Conservation (phyloP, 2,797 vertebrate genomes). For the Megalops cyprinoides region DNA sequence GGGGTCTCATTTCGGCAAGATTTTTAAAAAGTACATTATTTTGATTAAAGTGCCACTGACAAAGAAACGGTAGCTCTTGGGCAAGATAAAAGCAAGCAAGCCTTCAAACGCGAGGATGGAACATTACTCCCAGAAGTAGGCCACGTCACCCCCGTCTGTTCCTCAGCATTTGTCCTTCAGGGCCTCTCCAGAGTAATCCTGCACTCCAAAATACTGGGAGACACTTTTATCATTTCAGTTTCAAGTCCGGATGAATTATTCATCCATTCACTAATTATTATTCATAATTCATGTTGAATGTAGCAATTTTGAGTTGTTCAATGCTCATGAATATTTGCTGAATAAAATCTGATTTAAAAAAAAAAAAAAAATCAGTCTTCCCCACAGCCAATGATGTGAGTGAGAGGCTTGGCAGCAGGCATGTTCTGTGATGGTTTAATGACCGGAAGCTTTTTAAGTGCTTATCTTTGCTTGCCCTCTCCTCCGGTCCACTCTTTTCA, state of each 20-base stretch:
- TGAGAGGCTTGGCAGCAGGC: not conserved
- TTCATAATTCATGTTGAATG: slow-evolving; percentile 4
- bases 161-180: slow-evolving; percentile 2
- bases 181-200: slow-evolving; percentile 16
- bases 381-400: not conserved
- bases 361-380: not conserved
- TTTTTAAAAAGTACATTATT: not conserved
- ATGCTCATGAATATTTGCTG: not conserved
- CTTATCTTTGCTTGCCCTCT: not conserved
- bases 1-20: not conserved
- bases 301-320: not conserved
- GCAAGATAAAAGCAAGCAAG: slow-evolving; percentile 11
- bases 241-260: slow-evolving; percentile 17
- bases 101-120: not conserved
- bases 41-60: slow-evolving; percentile 15
- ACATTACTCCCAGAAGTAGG: slow-evolving; percentile 14
- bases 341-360: not conserved
- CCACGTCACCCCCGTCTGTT: not conserved
- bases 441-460: slow-evolving; percentile 12
- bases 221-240: slow-evolving; percentile 19
- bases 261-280: slow-evolving; percentile 4
- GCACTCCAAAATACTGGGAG: slow-evolving; percentile 13
- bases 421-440: not conserved
- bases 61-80: not conserved
- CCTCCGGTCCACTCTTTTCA: not conserved